Evolutionary conservation across 1,140 invertebrate genomes (phyloP).

Genomic region (Hyposmocoma kahamanoa): DNA sequence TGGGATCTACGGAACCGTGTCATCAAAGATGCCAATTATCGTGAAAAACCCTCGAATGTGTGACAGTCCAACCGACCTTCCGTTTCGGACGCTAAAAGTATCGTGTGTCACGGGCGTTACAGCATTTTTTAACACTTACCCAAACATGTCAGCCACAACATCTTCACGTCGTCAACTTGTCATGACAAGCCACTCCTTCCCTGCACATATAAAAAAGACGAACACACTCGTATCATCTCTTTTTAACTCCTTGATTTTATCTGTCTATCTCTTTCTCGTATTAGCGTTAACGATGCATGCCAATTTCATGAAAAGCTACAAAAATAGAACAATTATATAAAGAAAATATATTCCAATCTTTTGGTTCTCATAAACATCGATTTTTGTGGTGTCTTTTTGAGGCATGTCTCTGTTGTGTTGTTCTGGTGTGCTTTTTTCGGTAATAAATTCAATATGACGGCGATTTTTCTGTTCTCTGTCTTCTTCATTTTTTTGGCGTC

Average conservation of each 20-base stretch:
- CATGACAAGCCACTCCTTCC: conserved; percentile 37
- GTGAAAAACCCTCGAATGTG: too few relatives aligned
- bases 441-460: conserved; percentile 21
- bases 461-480: conserved; percentile 20
- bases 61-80: too few relatives aligned
- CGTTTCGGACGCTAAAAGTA: too few relatives aligned
- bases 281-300: conserved; percentile 61
- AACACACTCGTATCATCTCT: conserved; percentile 61
- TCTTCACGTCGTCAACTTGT: conserved; percentile 23
- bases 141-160: conserved; percentile 26
- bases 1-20: too few relatives aligned
- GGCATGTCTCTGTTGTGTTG: conserved; percentile 23
- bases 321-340: conserved; percentile 36
- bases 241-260: conserved; percentile 30
- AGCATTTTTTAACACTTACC: conserved; percentile 31
- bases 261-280: conserved; percentile 41
- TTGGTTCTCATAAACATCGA: conserved; percentile 1
- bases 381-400: conserved; percentile 36
- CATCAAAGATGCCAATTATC: too few relatives aligned
- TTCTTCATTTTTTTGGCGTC: too few relatives aligned
- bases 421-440: conserved; percentile 25
- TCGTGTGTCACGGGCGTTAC: background rate
- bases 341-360: conserved; percentile 33
- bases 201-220: conserved; percentile 68
- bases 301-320: conserved; percentile 62